A percentile compares a stretch with the other conserved stretches of the same genome.
Evolutionary conservation across 2,113 vertebrate species (phyloP).

Genomic region (Piliocolobus tephrosceles): DNA sequence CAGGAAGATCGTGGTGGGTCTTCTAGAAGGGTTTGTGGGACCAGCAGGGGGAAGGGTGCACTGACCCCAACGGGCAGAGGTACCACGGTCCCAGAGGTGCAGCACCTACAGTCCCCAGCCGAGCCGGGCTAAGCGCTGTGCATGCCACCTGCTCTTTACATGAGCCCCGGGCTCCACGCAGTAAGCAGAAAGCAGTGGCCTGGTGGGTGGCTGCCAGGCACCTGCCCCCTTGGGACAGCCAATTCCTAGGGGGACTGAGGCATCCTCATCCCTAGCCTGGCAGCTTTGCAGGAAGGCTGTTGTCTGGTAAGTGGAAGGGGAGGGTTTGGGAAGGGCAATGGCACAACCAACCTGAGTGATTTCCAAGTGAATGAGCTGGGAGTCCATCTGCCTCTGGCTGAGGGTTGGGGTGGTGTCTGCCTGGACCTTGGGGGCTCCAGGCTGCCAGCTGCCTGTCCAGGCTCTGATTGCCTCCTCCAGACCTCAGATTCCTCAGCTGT

Average conservation of each 20-base stretch:
- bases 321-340: background rate
- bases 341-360: background rate
- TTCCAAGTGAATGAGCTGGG: background rate
- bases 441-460: background rate
- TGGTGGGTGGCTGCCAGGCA: background rate
- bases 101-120: background rate
- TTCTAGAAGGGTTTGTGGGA: background rate
- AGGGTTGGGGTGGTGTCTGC: background rate
- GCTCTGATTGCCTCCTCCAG: background rate
- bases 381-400: background rate
- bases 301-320: background rate
- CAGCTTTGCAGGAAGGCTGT: background rate
- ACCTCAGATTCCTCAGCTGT: background rate
- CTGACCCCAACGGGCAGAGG: background rate
- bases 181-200: background rate
- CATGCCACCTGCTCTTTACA: no score
- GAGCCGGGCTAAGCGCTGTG: rapidly evolving
- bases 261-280: background rate
- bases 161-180: background rate
- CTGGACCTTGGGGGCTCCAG: rapidly evolving
- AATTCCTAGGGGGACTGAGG: background rate
- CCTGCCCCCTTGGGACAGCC: background rate
- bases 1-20: background rate
- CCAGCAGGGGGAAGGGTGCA: rapidly evolving
- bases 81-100: background rate